Evolutionary conservation across 2,113 vertebrate species (phyloP), one percentile per base, ranked within the genome.

Genomic region (Trinectes maculatus): DNA sequence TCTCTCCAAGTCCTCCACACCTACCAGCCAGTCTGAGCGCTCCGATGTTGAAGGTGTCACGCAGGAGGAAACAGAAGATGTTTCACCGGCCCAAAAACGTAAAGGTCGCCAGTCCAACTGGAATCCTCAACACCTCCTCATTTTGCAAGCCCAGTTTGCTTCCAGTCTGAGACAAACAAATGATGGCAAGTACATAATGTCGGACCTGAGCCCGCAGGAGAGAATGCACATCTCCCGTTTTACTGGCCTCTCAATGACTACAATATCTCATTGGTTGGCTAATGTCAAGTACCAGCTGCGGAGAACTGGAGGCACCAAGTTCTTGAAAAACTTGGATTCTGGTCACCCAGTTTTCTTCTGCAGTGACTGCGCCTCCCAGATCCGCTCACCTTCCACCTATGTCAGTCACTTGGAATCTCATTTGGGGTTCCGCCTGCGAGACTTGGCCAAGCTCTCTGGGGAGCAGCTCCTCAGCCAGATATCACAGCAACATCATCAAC

Each of bases 211-310:
- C 91, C 98, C 98, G 22, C 98, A 99, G 92, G 98, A 99, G 83
- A 93, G 98, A 74, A 98, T 99, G 97, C 97, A 99, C 86, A 96
- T 99, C 91, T 99, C 98, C 16, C 94, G 97, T 71, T 99, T 99
- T 90, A 99, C 97, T 0, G 98, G 98, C 56, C 96, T 98, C 51
- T 99, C 98, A 2, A 99, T 99, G 97, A 99, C 97, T 76, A 99
- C 98, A 43, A 99, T 99, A 91, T 98, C 97, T 91, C 98, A 99
- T 90, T 99, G 98, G 98, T 89, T 99, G 84, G 98, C 98, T 82
- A 99, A 99, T 69, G 98, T 99, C 82, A 99, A 99, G 87, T 99
- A 99, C 92, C 98, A 99, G 94, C 92, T 99, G 49, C 94, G 97
- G 90, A 95, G 98, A 94, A 99, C 98, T 81, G 98, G 97, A 71